Conservation (phyloP, 1,140 invertebrate species). For the Palaemon carinicauda region DNA sequence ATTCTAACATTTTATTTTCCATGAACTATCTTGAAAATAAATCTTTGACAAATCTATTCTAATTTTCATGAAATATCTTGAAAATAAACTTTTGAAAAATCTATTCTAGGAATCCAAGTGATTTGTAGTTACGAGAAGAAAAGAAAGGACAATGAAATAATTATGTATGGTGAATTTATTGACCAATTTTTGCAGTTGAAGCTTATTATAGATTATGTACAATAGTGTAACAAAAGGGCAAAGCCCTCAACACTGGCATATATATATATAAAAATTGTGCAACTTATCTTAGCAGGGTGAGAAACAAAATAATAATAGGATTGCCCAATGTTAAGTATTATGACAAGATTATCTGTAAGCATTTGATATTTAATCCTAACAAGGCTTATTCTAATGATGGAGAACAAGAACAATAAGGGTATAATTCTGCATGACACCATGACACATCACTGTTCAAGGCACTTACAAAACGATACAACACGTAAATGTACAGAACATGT, state of each 20-base stretch:
- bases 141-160: background rate
- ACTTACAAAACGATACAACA: background rate
- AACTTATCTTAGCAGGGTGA: background rate
- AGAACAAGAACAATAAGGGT: too few species aligned
- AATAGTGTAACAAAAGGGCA: too few species aligned
- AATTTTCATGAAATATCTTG: too few species aligned
- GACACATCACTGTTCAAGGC: background rate
- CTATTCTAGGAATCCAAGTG: too few species aligned
- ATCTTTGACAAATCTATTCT: too few species aligned
- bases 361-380: background rate
- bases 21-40: too few species aligned
- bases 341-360: constrained; percentile 7
- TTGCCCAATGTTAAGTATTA: background rate
- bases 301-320: background rate
- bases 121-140: background rate
- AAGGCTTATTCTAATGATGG: background rate
- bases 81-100: too few species aligned
- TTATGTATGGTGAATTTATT: background rate
- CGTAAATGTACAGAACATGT: too few species aligned
- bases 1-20: too few species aligned
- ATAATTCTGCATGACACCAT: background rate
- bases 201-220: too few species aligned
- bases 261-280: background rate
- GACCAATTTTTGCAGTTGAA: background rate
- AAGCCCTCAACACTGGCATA: too few species aligned